Evolutionary conservation across 2,797 vertebrate genomes (phyloP).

Genomic region (Anguilla megastoma): DNA sequence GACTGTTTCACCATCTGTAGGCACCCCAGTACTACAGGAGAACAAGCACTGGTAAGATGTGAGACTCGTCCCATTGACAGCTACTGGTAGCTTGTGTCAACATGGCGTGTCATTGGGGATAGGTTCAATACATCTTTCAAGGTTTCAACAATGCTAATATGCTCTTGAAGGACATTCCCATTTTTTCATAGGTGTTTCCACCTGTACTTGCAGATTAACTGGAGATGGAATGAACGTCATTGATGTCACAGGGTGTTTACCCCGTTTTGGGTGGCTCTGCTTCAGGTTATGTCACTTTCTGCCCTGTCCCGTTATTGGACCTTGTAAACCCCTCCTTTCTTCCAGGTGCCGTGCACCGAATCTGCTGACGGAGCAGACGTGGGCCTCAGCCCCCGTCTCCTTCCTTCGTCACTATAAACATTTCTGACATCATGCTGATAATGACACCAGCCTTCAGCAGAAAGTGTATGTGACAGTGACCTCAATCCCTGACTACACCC

Average conservation of each 20-base stretch:
- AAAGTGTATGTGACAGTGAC: slow-evolving; percentile 58
- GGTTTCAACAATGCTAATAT: too few relatives aligned
- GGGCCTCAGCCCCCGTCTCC: not conserved
- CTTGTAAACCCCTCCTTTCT: not conserved
- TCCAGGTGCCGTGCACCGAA: not conserved
- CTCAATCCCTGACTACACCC: slow-evolving; percentile 55
- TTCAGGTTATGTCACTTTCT: not conserved
- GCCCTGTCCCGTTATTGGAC: not conserved
- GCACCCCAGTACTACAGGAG: too few relatives aligned
- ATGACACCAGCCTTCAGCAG: slow-evolving; percentile 41
- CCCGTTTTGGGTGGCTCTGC: not conserved
- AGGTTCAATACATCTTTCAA: too few relatives aligned
- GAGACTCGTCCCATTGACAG: too few relatives aligned
- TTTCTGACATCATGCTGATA: slow-evolving; percentile 3
- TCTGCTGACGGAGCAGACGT: not conserved
- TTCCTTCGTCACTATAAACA: not conserved
- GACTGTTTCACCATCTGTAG: too few relatives aligned
- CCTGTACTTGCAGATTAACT: not conserved
- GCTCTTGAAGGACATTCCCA: not conserved
- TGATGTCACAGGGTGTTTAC: not conserved
- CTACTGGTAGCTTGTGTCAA: too few relatives aligned
- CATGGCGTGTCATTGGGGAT: too few relatives aligned
- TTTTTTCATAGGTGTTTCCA: not conserved
- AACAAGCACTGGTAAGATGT: too few relatives aligned
- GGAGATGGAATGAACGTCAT: not conserved